phyloP scores from a whole-genome alignment of 2,797 vertebrate species.

The Eulemur rubriventer region DNA sequence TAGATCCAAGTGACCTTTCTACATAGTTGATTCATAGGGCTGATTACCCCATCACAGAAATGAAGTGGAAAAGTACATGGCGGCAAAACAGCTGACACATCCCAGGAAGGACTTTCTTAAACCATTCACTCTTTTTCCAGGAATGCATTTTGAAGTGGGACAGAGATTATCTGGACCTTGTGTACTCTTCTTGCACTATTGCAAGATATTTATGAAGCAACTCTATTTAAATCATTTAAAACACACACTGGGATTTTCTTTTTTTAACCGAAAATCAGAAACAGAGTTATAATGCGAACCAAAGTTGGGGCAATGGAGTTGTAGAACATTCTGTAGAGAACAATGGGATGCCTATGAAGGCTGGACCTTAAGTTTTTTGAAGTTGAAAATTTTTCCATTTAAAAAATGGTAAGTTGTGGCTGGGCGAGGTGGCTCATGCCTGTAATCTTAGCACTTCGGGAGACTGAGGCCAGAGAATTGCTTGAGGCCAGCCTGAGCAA shows the following conservation, averaged over 20 bases:
- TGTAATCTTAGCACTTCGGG: not conserved
- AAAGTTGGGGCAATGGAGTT: not conserved
- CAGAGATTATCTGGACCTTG: not conserved
- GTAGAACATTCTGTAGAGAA: not conserved
- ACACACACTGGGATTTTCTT: not conserved
- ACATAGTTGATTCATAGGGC: not conserved
- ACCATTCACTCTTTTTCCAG: not conserved
- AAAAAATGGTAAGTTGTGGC: not conserved
- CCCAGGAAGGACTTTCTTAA: not conserved
- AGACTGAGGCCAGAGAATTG: not conserved
- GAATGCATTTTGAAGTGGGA: not conserved
- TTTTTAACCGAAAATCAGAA: not conserved
- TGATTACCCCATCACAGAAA: slow-evolving; percentile 15
- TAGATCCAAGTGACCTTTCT: slow-evolving; percentile 13
- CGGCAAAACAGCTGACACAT: not conserved
- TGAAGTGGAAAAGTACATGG: not conserved
- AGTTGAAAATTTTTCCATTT: not conserved
- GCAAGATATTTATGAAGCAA: not conserved
- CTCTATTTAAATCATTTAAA: not conserved
- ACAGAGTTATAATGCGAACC: not conserved
- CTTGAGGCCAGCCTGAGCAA: not conserved
- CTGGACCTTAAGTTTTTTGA: not conserved
- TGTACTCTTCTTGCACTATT: not conserved
- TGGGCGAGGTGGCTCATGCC: no score
- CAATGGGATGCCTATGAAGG: not conserved